A percentile compares a stretch with the other conserved stretches of the same genome.
phyloP scores from a whole-genome alignment of 2,797 vertebrate genomes.

The Moxostoma hubbsi region DNA sequence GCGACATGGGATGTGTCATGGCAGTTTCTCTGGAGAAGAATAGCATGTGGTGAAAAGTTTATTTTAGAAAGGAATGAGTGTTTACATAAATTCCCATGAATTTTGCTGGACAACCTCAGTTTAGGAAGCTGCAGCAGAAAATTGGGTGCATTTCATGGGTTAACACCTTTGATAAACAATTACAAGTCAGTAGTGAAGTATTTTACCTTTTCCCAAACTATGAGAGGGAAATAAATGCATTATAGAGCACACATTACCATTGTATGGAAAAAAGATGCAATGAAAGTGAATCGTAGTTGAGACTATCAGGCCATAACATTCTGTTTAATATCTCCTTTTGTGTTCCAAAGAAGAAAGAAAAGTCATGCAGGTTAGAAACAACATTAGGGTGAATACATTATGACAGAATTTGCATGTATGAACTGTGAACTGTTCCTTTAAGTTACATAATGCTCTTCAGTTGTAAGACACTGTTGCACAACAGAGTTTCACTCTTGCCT shows the following conservation, averaged over 20 bases:
- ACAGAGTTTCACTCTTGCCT: slow-evolving; percentile 52
- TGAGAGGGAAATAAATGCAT: slow-evolving; percentile 7
- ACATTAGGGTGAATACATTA: no score
- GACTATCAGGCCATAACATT: no score
- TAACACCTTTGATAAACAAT: slow-evolving; percentile 34
- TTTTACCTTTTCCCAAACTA: slow-evolving; percentile 51
- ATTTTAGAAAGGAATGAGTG: slow-evolving; percentile 15
- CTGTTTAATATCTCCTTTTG: no score
- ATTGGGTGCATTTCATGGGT: slow-evolving; percentile 37
- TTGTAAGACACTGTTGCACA: slow-evolving; percentile 58
- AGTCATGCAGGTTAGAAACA: no score
- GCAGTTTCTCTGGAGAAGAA: slow-evolving; percentile 9
- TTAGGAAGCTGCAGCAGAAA: slow-evolving; percentile 25
- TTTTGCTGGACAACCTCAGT: background rate
- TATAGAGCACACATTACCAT: background rate
- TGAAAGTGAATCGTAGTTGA: no score
- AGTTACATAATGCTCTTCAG: background rate
- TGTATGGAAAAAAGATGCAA: no score
- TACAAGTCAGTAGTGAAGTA: slow-evolving; percentile 28
- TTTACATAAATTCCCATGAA: slow-evolving; percentile 30
- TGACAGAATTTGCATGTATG: no score
- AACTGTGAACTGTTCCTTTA: no score
- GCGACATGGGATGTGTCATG: background rate
- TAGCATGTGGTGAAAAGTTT: slow-evolving; percentile 5
- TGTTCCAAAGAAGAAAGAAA: no score